Conservation (phyloP, 2,113 vertebrate genomes). For the Zosterops borbonicus region DNA sequence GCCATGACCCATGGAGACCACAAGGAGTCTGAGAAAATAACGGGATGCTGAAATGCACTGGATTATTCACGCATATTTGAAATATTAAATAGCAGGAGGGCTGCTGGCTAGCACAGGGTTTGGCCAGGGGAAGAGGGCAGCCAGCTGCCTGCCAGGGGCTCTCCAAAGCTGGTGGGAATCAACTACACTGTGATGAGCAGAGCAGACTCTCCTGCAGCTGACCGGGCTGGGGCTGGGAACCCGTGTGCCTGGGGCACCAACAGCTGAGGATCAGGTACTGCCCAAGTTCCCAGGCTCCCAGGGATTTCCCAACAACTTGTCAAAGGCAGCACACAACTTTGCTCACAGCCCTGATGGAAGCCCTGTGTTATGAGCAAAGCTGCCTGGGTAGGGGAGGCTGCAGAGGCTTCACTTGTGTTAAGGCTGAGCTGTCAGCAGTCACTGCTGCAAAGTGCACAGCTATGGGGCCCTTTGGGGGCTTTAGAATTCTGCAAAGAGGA, state of each 20-base stretch:
- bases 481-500: not conserved
- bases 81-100: not conserved
- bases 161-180: not conserved
- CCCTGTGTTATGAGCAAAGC: not conserved
- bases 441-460: not conserved
- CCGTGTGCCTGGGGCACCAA: fast-evolving
- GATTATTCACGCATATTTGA: not conserved
- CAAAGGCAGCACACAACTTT: not conserved
- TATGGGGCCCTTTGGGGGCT: not conserved
- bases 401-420: not conserved
- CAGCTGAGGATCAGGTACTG: not conserved
- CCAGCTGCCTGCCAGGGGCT: not conserved
- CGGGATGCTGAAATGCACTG: not conserved
- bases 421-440: not conserved
- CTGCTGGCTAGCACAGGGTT: not conserved
- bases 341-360: not conserved
- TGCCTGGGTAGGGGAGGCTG: not conserved
- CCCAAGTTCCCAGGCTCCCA: not conserved
- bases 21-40: not conserved
- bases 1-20: not conserved
- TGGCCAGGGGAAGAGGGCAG: not conserved
- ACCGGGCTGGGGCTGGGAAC: not conserved
- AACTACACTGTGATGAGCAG: fast-evolving
- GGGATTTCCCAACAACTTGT: not conserved
- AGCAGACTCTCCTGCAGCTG: not conserved